Evolutionary conservation across 2,888 invertebrate species (phyloP).

Genomic region (Cheilosia scutellata): DNA sequence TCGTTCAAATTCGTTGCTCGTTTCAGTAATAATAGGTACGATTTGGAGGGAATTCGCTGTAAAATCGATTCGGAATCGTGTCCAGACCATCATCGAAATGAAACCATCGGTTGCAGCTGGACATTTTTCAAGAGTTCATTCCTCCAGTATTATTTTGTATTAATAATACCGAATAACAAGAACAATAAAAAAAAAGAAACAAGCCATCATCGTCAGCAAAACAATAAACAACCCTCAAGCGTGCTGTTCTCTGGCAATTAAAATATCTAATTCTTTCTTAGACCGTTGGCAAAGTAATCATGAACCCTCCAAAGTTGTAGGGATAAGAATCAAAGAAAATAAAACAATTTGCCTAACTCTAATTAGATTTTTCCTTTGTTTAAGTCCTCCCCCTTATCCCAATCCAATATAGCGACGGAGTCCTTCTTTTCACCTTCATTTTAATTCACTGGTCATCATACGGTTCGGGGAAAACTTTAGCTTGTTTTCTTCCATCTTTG

Average conservation of each 20-base stretch:
- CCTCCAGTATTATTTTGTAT: slow-evolving; percentile 2
- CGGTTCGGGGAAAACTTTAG: slow-evolving; percentile 53
- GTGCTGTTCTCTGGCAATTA: slow-evolving; percentile 62
- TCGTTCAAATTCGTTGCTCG: slow-evolving; percentile 50
- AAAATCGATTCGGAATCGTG: slow-evolving; percentile 53
- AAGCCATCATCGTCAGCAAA: slow-evolving; percentile 55
- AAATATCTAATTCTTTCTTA: slow-evolving; percentile 70
- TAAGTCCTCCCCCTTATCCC: slow-evolving; percentile 10
- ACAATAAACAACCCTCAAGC: slow-evolving; percentile 71
- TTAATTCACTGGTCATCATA: slow-evolving; percentile 71
- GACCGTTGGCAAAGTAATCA: slow-evolving; percentile 54
- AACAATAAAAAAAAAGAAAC: slow-evolving; percentile 30
- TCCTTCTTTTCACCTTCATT: slow-evolving; percentile 58
- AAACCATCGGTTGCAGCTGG: slow-evolving; percentile 52
- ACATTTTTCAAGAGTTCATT: slow-evolving; percentile 33
- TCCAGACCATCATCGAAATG: slow-evolving; percentile 22
- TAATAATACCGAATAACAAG: slow-evolving; percentile 26
- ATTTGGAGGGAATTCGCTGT: slow-evolving; percentile 42
- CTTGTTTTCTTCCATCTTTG: slow-evolving; percentile 39
- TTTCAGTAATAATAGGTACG: slow-evolving; percentile 64
- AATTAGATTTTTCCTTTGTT: slow-evolving; percentile 77
- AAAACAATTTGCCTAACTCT: slow-evolving; percentile 78
- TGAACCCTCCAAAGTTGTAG: slow-evolving; percentile 68
- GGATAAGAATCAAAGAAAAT: slow-evolving; percentile 77
- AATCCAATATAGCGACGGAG: slow-evolving; percentile 4